Conservation (phyloP, 2,888 invertebrate species). For the Xestoiulus laeticollis region DNA sequence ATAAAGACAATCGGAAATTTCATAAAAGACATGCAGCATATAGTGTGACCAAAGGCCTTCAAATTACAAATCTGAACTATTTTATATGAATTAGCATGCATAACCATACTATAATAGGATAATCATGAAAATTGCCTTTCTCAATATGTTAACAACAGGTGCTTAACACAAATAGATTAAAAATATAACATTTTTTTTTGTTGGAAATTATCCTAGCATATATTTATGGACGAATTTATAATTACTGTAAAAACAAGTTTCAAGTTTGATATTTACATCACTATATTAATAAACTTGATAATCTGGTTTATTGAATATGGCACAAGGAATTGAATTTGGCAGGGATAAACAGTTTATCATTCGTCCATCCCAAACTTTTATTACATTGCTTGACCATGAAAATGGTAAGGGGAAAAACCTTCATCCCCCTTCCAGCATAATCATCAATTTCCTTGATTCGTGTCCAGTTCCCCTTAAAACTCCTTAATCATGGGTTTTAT, state of each 20-base stretch:
- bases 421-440: neutral
- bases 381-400: slow-evolving; percentile 6
- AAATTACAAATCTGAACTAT: neutral
- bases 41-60: neutral
- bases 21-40: neutral
- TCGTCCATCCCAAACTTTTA: neutral
- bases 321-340: no score
- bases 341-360: neutral
- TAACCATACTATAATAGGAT: neutral
- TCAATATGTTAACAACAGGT: neutral
- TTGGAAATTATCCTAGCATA: no score
- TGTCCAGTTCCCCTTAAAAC: slow-evolving; percentile 22
- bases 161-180: neutral
- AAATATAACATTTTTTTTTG: no score
- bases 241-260: neutral
- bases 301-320: no score
- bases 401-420: neutral
- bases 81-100: neutral
- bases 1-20: neutral
- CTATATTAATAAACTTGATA: no score
- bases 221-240: neutral
- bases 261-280: no score
- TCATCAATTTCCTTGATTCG: slow-evolving; percentile 32
- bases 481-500: slow-evolving; percentile 37
- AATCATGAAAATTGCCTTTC: neutral